Base-by-base conservation (phyloP, 2,113 vertebrate species). In the Bubalus kerabau region DNA sequence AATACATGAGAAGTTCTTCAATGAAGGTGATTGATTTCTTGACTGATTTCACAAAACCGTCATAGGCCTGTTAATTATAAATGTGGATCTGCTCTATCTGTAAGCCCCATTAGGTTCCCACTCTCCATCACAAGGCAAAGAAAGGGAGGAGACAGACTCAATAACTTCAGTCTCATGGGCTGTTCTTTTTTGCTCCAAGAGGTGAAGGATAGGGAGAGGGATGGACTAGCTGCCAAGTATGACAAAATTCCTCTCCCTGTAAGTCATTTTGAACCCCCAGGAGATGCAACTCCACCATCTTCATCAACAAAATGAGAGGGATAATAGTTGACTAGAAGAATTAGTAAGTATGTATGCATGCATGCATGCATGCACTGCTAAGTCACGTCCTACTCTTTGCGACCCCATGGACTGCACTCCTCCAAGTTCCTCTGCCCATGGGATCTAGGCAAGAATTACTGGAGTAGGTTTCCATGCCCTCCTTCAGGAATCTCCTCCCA, bases 81-180 rank as follows among this genome's bases (percentile, higher is more conserved):
- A 62, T 19, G 11, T 30, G 19, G 15, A 4, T 26, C 6, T 60
- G 19, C 23, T 56, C 26, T n/a, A 5, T 32, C 78, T 21, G 15
- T n/a, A 40, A 24, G 15, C 5, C 2, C 28, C 8, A 12, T 26
- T 14, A 52, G 15, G 14, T 16, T 1, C 1, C 30, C 26, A 14
- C 1, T 30, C 23, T 64, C 9, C 7, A 46, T 7, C 30, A 10
- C 7, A 92, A 91, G 21, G 1, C 14, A 52, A n/a, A 1, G 9
- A 30, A 0, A 2, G 0, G 2, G 4, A 82, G 10, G 2, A 16
- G 7, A 7, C 7, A 24, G 6, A 30, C 1, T 48, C 4, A 21
- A 10, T 36, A 3, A 9, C 59, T 3, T 74, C 40, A 2, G 6
- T 19, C 15, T 46, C 28, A 52, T 2, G 15, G 52, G 21, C 12